Conservation (phyloP, 2,797 vertebrate genomes). For the Oceanodroma leucorhoa region DNA sequence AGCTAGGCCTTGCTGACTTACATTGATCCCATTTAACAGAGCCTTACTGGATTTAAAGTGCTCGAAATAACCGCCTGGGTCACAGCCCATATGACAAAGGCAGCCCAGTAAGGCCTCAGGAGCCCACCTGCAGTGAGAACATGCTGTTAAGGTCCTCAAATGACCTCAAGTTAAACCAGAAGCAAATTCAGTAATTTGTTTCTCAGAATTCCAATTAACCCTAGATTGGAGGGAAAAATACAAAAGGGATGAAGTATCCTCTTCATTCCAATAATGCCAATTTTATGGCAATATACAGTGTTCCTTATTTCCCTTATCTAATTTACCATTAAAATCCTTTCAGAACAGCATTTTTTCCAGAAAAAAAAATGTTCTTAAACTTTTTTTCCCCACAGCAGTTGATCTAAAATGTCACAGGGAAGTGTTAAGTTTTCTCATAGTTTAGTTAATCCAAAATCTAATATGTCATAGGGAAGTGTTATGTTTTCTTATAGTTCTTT, state of each 20-base stretch:
- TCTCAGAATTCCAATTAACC: background rate
- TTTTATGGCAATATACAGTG: background rate
- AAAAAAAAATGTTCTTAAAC: background rate
- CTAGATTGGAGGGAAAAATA: background rate
- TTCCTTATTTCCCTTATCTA: background rate
- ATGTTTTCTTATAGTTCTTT: background rate
- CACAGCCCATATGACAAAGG: constrained; percentile 4
- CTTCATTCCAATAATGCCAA: background rate
- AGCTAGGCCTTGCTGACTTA: constrained; percentile 13
- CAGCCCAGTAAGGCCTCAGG: background rate
- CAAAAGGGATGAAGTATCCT: background rate
- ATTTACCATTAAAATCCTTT: background rate
- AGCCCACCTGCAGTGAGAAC: background rate
- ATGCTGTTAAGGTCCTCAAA: background rate
- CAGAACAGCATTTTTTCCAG: background rate
- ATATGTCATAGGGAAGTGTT: background rate
- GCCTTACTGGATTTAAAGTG: constrained; percentile 19
- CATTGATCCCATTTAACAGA: constrained; percentile 17
- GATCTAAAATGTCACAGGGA: background rate
- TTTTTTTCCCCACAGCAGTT: background rate
- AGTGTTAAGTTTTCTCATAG: background rate
- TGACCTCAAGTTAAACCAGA: constrained; percentile 1
- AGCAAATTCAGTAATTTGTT: background rate
- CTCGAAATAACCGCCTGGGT: constrained; percentile 33
- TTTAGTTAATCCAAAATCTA: background rate